Evolutionary conservation across 2,113 vertebrate species (phyloP).

Genomic region (Ondatra zibethicus): DNA sequence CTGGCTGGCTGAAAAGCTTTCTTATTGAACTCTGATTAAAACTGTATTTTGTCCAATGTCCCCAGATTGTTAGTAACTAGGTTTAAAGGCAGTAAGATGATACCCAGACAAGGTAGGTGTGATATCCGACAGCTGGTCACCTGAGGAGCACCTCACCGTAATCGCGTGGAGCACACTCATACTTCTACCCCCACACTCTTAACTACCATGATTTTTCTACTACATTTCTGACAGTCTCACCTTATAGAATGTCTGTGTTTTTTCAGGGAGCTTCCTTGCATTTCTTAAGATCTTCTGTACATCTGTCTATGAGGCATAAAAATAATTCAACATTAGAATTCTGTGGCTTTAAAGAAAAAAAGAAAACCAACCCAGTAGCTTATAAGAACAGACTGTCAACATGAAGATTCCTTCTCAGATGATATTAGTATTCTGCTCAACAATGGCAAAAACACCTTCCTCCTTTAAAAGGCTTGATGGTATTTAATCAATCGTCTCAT

Average conservation of each 20-base stretch:
- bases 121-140: neutral
- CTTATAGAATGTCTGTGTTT: slow-evolving; percentile 99
- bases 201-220: neutral
- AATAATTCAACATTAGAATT: slow-evolving; percentile 56
- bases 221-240: slow-evolving; percentile 83
- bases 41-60: neutral
- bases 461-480: neutral
- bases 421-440: neutral
- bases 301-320: slow-evolving; percentile 91
- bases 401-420: neutral
- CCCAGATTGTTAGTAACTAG: slow-evolving; percentile 2
- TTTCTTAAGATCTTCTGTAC: slow-evolving; percentile 99
- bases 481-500: slow-evolving; percentile 13
- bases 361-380: neutral
- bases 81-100: slow-evolving; percentile 28
- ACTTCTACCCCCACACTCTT: neutral
- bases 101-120: neutral
- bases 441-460: neutral
- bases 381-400: neutral
- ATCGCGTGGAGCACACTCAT: neutral
- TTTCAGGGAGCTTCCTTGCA: slow-evolving; percentile 98
- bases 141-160: neutral
- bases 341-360: neutral
- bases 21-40: slow-evolving; percentile 23
- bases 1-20: neutral